Evolutionary conservation across 2,113 vertebrate genomes (phyloP), one percentile per base, ranked within the genome.

Genomic region (Pithys albifrons): DNA sequence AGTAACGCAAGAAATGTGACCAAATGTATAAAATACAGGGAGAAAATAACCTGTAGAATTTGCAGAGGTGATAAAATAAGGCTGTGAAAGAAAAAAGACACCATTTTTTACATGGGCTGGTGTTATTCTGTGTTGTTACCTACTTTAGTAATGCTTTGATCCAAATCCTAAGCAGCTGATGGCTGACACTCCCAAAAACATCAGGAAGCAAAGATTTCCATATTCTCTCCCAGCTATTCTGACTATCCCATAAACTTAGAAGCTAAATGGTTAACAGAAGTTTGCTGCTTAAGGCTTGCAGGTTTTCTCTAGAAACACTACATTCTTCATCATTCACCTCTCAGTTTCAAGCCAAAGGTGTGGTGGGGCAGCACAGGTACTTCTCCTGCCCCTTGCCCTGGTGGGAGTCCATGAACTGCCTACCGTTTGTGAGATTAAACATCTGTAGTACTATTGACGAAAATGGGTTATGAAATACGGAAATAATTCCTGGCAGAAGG

Each of bases 401-500:
- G 72, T 70, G 33, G 73, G 33, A 39, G n/a, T 80, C 59, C 39
- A 1, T 33, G 75, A 77, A 51, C 31, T 46, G 74, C 70, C 45
- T 39, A 70, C 35, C 6, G 12, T 65, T 84, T 55, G 49, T 51
- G 75, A 74, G 51, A 64, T 49, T 37, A 65, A 93, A 66, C n/a
- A 62, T 80, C 59, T 51, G 64, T 55, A 52, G 41, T 27, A 18
- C 29, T 62, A 19, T 45, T 86, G 65, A 64, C 71, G 85, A 59
- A 80, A 96, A 85, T 61, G 61, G 61, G 29, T 72, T 59, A 33
- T 77, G 85, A 94, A 52, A 23, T 52, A 39, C 33, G 62, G 69
- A 82, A 81, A 72, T 88, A 62, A 64, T 95, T 92, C 43, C 65
- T 88, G 79, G 59, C 83, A 85, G 58, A 75, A 73, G 78, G 74